Conservation (phyloP, 2,888 invertebrate genomes). For the Philopedon plagiatum region DNA sequence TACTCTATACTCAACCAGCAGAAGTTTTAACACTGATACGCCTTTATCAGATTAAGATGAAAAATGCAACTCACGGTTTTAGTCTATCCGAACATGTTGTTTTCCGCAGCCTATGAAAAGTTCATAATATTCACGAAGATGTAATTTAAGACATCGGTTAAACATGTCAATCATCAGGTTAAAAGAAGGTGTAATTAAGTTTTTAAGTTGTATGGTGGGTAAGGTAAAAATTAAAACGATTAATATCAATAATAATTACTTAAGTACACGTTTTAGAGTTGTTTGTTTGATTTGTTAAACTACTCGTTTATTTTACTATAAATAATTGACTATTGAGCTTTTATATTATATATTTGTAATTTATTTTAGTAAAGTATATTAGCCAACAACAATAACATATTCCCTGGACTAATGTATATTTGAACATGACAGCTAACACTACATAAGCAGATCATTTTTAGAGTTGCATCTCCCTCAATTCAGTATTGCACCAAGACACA, state of each 20-base stretch:
- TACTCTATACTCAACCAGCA: conserved; percentile 23
- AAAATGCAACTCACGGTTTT: conserved; percentile 35
- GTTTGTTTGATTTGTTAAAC: conserved; percentile 34
- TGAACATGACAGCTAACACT: too few species aligned
- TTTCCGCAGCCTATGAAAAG: conserved; percentile 19
- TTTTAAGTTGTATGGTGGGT: conserved; percentile 23
- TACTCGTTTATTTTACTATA: conserved; percentile 4
- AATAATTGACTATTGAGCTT: neutral
- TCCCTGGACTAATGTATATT: too few species aligned
- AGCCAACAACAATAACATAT: too few species aligned
- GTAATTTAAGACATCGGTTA: conserved; percentile 24
- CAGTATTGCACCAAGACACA: too few species aligned
- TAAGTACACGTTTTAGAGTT: conserved; percentile 7
- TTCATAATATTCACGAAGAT: conserved; percentile 24
- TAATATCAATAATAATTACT: conserved; percentile 27
- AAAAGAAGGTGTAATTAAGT: conserved; percentile 38
- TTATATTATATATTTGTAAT: neutral
- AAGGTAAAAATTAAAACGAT: conserved; percentile 27
- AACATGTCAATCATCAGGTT: conserved; percentile 42
- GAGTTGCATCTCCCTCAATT: too few species aligned
- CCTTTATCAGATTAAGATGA: conserved; percentile 18
- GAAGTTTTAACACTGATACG: conserved; percentile 24
- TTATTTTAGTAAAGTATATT: too few species aligned
- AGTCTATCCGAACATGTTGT: conserved; percentile 13
- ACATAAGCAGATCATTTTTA: too few species aligned